Evolutionary conservation across 2,888 invertebrate genomes (phyloP), one percentile per base, ranked within the genome.

Genomic region (Conchocele bisecta): DNA sequence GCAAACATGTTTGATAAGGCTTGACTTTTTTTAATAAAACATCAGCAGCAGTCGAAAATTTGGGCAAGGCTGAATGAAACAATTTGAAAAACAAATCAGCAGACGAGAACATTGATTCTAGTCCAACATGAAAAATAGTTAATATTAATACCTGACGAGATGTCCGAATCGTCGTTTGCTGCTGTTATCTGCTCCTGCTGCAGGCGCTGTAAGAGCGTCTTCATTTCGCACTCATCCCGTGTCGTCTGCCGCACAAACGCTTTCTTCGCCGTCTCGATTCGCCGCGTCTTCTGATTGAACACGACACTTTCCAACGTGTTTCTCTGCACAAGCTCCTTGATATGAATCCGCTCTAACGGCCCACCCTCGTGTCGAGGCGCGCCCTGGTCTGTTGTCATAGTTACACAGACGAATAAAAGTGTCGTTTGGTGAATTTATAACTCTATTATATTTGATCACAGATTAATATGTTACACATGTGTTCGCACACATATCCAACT

Each of bases 241-340:
- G 79, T 68, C 44, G 64, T 72, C 39, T 79, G 75, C 50, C 79
- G 53, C 11, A 75, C 75, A 59, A 79, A 79, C 39, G 72, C 79
- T 61, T 59, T 69, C 67, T 67, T 75, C 63, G 75, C 66, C 9
- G 51, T 72, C 24, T 79, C 79, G n/a, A 79, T 46, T 50, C 60
- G 59, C 44, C 68, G 72, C 31, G 79, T 50, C 11, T 57, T 63
- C 37, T 73, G 69, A 20, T 60, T 41, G 44, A 60, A 67, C 17
- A 71, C 75, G 31, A 67, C 61, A 17, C 48, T 67, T 44, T 79
- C 79, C 22, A 73, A 17, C 6, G 79, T 66, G 58, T 79, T 79
- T 39, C 74, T 59, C 31, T 72, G 75, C 3, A 79, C 72, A 66
- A 79, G 69, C 31, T 70, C 75, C 22, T 67, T 72, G 31, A 75